Percentiles rank a stretch among this genome's conserved stretches.
These are phyloP conservation scores for Drosophila melanogaster DNA, from an alignment of 1,140 invertebrate genomes.

Conservation along the genomic window Release_6_plus_ISO1_MT NT_033777.3:12216501-12217000, in stretches of 20 bases:
- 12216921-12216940: conserved; percentile 4
- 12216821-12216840: neutral
- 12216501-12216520: conserved; percentile 15
- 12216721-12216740: conserved; percentile 4
- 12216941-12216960: conserved; percentile 87
- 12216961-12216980: conserved; percentile 89
- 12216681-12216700: conserved; percentile 65
- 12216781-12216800: no score
- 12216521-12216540: neutral
- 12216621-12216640: conserved; percentile 58
- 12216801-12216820: neutral
- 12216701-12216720: conserved; percentile 18
- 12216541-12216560: neutral
- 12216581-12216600: conserved; percentile 47
- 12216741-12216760: no score
- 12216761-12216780: neutral
- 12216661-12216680: conserved; percentile 62
- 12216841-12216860: neutral
- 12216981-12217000: conserved; percentile 86
- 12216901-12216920: conserved; percentile 23
- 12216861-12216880: conserved; percentile 31
- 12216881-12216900: conserved; percentile 42
- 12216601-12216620: conserved; percentile 25
- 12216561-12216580: conserved; percentile 30
- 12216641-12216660: conserved; percentile 45